Conservation (phyloP, 1,140 invertebrate genomes). For the honey bee (Apis mellifera) region DNA sequence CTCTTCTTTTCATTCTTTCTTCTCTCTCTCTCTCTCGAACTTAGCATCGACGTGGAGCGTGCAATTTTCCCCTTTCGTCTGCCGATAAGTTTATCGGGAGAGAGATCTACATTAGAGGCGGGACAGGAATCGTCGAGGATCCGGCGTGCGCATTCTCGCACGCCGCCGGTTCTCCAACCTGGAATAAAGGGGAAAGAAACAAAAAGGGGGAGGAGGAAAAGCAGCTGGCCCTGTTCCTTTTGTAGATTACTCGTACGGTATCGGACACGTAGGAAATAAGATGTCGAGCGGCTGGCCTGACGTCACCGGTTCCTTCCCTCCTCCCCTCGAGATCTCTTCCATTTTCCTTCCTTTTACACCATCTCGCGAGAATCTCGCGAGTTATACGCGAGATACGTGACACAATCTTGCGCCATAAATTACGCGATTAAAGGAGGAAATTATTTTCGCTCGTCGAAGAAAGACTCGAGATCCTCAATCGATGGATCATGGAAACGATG, state of each 20-base stretch:
- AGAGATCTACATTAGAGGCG: slow-evolving; percentile 31
- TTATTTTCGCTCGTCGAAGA: too few species aligned
- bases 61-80: slow-evolving; percentile 4
- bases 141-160: background rate
- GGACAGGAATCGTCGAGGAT: background rate
- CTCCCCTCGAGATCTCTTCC: slow-evolving; percentile 1
- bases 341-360: slow-evolving; percentile 18
- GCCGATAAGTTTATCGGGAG: slow-evolving; percentile 26
- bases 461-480: too few species aligned
- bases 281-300: slow-evolving; percentile 59
- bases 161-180: background rate
- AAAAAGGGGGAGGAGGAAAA: background rate
- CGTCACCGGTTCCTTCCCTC: slow-evolving; percentile 45
- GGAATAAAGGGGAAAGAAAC: slow-evolving; percentile 1
- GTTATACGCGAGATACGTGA: background rate
- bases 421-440: background rate
- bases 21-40: too few species aligned
- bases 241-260: slow-evolving; percentile 62
- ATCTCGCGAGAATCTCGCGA: slow-evolving; percentile 5
- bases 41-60: background rate
- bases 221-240: slow-evolving; percentile 52
- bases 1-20: too few species aligned
- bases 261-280: slow-evolving; percentile 68
- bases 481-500: too few species aligned
- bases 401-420: background rate